A percentile compares a stretch with the other conserved stretches of the same genome.
Conservation (phyloP, 2,113 vertebrate genomes). For the Garra rufa region DNA sequence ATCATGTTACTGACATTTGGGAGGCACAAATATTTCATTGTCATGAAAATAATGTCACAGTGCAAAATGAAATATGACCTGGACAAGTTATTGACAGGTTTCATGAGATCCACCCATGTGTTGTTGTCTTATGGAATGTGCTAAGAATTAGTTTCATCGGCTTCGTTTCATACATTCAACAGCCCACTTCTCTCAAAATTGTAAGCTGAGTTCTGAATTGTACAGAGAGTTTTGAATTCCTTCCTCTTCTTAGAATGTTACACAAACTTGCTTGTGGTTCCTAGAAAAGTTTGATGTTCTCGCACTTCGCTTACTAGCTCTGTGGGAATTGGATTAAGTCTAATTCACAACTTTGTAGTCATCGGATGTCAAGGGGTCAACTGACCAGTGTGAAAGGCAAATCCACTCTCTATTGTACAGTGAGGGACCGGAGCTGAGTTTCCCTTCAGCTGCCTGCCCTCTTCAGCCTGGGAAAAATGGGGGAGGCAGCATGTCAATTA, state of each 20-base stretch:
- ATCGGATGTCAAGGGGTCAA: conserved; percentile 82
- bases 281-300: conserved; percentile 12
- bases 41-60: background rate
- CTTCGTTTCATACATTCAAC: background rate
- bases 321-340: conserved; percentile 58
- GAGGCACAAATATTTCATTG: background rate
- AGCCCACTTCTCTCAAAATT: background rate
- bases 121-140: background rate
- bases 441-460: conserved; percentile 85
- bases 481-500: conserved; percentile 74
- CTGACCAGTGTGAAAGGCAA: conserved; percentile 75
- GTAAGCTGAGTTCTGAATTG: background rate
- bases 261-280: conserved; percentile 3
- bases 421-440: conserved; percentile 77
- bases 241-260: background rate
- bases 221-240: background rate
- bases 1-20: background rate
- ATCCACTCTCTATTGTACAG: conserved; percentile 88
- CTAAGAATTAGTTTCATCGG: background rate
- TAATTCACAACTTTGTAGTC: conserved; percentile 46
- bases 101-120: background rate
- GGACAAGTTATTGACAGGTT: background rate
- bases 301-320: conserved; percentile 6
- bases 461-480: conserved; percentile 83
- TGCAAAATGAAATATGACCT: background rate